Evolutionary conservation across 2,113 vertebrate species (phyloP).

Genomic region (Eolophus roseicapilla): DNA sequence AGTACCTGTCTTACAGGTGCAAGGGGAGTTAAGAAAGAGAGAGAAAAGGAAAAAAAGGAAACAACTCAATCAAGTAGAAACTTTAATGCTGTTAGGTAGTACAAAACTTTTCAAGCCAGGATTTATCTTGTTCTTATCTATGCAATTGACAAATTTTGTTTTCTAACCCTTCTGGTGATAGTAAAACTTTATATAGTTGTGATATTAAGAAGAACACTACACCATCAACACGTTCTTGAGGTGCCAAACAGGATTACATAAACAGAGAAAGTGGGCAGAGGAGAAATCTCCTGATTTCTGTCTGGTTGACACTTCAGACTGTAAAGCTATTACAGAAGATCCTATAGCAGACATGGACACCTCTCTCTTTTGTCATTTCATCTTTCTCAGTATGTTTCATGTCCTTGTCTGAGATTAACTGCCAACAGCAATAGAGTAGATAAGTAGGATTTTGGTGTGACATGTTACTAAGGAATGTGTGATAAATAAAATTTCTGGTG

Average conservation of each 20-base stretch:
- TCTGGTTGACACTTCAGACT: not conserved
- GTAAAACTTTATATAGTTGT: not conserved
- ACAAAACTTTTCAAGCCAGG: not conserved
- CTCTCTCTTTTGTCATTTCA: not conserved
- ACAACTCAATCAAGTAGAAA: not conserved
- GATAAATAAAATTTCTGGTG: not conserved
- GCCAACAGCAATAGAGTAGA: not conserved
- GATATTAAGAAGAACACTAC: not conserved
- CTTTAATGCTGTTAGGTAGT: not conserved
- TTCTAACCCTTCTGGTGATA: not conserved
- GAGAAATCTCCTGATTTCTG: not conserved
- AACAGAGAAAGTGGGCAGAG: not conserved
- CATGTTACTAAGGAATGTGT: not conserved
- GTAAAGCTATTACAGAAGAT: not conserved
- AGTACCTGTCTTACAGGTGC: rapidly evolving
- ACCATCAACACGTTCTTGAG: not conserved
- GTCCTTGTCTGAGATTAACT: not conserved
- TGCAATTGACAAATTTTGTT: not conserved
- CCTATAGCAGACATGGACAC: not conserved
- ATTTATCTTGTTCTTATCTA: not conserved
- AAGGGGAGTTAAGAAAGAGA: not conserved
- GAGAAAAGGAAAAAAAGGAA: not conserved
- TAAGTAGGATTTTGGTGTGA: not conserved
- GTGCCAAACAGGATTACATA: not conserved
- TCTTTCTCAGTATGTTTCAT: not conserved